A percentile compares a stretch with the other conserved stretches of the same genome.
Evolutionary conservation across 2,797 vertebrate species (phyloP).

Genomic region (Pipistrellus kuhlii): DNA sequence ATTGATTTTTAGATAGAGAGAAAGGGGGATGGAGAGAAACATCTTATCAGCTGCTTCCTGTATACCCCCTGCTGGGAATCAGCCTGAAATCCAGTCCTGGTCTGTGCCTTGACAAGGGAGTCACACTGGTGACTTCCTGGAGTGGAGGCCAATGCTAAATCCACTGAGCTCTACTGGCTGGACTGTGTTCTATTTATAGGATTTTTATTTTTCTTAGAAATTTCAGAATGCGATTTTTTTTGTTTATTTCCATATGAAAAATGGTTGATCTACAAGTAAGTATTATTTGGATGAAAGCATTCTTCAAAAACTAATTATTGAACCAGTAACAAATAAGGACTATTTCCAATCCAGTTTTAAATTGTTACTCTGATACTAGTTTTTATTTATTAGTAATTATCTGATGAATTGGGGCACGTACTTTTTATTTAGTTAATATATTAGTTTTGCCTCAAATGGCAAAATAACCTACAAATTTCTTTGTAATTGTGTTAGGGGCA

Average conservation of each 20-base stretch:
- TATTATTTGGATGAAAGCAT: conserved; percentile 44
- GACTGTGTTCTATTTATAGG: background rate
- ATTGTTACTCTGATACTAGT: background rate
- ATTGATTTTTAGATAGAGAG: too few relatives aligned
- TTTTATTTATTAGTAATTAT: conserved; percentile 41
- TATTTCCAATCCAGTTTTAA: conserved; percentile 38
- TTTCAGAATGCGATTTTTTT: conserved; percentile 31
- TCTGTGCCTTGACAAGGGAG: too few relatives aligned
- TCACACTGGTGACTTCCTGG: too few relatives aligned
- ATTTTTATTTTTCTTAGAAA: conserved; percentile 49
- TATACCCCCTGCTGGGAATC: too few relatives aligned
- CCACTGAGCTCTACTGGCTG: too few relatives aligned
- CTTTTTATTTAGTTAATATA: background rate
- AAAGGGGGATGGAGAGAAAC: too few relatives aligned
- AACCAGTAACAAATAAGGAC: conserved; percentile 28
- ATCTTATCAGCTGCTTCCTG: too few relatives aligned
- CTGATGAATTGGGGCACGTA: background rate
- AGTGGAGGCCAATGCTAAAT: too few relatives aligned
- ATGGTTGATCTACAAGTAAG: background rate
- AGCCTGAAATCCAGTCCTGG: too few relatives aligned
- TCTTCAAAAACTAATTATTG: conserved; percentile 13
- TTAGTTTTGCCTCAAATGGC: conserved; percentile 24
- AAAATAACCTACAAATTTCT: conserved; percentile 3
- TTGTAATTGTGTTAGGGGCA: background rate
- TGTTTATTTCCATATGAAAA: conserved; percentile 30